Evolutionary conservation across 2,797 vertebrate species (phyloP), one percentile per base, ranked within the genome.

Genomic region (Adelosebastes latens): DNA sequence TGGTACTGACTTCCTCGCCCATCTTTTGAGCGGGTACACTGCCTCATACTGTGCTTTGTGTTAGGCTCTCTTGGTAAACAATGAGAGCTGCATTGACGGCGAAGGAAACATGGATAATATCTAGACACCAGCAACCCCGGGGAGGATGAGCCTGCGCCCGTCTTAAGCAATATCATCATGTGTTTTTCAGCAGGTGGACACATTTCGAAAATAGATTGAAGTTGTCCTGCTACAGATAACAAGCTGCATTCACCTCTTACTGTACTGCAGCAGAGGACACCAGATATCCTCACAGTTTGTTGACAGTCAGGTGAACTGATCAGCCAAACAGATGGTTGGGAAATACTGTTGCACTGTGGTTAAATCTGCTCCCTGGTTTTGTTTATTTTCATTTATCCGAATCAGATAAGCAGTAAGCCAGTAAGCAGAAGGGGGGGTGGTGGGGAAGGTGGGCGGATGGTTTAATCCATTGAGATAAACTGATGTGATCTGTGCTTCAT

Each of bases 31-130:
- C 20, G 34, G 59, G 27, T 80, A 89, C 81, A 81, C 70, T 59
- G 81, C 73, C 77, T 85, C 92, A 93, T 25, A 82, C 91, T 88
- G 90, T 27, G 89, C 91, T 93, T 92, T 92, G 87, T 92, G 75
- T 82, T 64, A 24, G 2, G 42, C 62, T 80, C 62, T 27, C 85
- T 76, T 77, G 68, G 88, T 90, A 93, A 93, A 94, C 90, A 92
- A 91, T 86, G 66, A 91, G 74, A 66, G 88, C 75, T 4, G 84
- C 82, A 60, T 6, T 65, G 84, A 83, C 5, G 55, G 56, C 3
- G 42, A 80, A 34, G 78, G 69, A 82, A 87, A 91, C 75, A 64
- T n/a, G 42, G 87, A 89, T 87, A 56, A 71, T 72, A 86, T 89
- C 82, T 53, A 71, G 79, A 81, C 83, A 59, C 61, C 59, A 12